Evolutionary conservation across 2,113 vertebrate species (phyloP).

Genomic region (Mustela lutreola): DNA sequence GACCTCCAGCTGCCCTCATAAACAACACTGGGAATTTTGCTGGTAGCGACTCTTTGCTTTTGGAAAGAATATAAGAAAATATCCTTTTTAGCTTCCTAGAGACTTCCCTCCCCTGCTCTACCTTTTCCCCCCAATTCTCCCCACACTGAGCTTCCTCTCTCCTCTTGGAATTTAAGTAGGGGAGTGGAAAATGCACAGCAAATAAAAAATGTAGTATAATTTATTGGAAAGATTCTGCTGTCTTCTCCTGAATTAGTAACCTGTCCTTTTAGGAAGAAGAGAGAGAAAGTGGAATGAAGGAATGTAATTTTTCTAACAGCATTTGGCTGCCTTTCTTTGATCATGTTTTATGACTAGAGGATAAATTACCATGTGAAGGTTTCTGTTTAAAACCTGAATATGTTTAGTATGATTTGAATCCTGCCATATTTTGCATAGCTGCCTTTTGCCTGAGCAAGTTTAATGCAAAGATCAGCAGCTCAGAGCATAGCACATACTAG

Average conservation of each 20-base stretch:
- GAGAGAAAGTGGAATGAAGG: slow-evolving; percentile 76
- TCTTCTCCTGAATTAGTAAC: slow-evolving; percentile 83
- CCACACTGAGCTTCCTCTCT: slow-evolving; percentile 11
- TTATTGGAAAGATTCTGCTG: slow-evolving; percentile 80
- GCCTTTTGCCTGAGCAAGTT: slow-evolving; percentile 74
- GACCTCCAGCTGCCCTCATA: slow-evolving; percentile 84
- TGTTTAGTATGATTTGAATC: slow-evolving; percentile 84
- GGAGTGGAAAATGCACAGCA: slow-evolving; percentile 77
- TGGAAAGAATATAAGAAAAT: slow-evolving; percentile 80
- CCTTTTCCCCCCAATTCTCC: not conserved
- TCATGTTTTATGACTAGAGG: slow-evolving; percentile 86
- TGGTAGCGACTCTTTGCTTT: slow-evolving; percentile 77
- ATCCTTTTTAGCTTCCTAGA: slow-evolving; percentile 72
- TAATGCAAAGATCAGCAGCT: slow-evolving; percentile 71
- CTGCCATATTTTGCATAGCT: slow-evolving; percentile 81
- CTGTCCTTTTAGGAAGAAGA: slow-evolving; percentile 85
- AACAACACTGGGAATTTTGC: slow-evolving; percentile 79
- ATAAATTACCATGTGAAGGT: slow-evolving; percentile 85
- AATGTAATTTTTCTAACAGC: slow-evolving; percentile 84
- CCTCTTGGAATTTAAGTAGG: slow-evolving; percentile 78
- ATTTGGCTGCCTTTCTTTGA: slow-evolving; percentile 85
- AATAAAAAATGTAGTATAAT: slow-evolving; percentile 79
- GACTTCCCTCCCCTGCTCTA: slow-evolving; percentile 16
- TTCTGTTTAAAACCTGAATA: slow-evolving; percentile 82
- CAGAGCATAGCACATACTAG: slow-evolving; percentile 60